Percentiles rank a stretch among this genome's conserved stretches.
phyloP scores from a whole-genome alignment of 2,797 vertebrate species.

The Diglossa cyanea region DNA sequence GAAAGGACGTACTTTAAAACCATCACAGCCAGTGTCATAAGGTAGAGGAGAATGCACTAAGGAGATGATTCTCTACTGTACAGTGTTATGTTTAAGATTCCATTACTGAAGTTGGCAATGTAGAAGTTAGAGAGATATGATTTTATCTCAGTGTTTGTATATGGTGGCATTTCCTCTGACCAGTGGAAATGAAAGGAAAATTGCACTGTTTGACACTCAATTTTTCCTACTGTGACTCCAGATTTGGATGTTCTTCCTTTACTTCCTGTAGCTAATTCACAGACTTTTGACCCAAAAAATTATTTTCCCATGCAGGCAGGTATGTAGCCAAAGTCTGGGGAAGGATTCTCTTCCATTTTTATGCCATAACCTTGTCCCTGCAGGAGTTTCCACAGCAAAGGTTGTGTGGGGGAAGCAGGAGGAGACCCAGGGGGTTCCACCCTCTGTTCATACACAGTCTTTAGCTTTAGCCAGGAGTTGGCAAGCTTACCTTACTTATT shows the following conservation, averaged over 20 bases:
- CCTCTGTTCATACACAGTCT: neutral
- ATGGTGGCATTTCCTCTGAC: neutral
- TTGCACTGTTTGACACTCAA: neutral
- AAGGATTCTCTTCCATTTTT: neutral
- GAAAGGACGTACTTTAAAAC: neutral
- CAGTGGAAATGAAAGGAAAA: neutral
- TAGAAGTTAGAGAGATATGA: neutral
- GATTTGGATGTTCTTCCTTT: neutral
- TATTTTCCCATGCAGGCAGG: neutral
- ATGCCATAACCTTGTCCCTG: neutral
- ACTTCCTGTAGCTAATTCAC: neutral
- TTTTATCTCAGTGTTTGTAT: neutral
- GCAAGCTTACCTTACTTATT: neutral
- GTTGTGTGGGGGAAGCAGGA: neutral
- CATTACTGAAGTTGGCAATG: neutral
- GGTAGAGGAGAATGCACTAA: neutral
- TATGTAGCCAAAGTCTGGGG: neutral
- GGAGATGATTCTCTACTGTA: neutral
- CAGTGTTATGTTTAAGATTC: neutral
- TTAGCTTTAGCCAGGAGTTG: neutral
- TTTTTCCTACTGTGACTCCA: neutral
- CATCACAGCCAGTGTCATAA: neutral
- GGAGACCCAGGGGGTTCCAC: neutral
- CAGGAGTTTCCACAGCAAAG: accelerated
- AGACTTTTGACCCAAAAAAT: neutral